Percentiles rank a stretch among this genome's conserved stretches.
Conservation (phyloP, 2,113 vertebrate genomes). For the Azemiops feae region DNA sequence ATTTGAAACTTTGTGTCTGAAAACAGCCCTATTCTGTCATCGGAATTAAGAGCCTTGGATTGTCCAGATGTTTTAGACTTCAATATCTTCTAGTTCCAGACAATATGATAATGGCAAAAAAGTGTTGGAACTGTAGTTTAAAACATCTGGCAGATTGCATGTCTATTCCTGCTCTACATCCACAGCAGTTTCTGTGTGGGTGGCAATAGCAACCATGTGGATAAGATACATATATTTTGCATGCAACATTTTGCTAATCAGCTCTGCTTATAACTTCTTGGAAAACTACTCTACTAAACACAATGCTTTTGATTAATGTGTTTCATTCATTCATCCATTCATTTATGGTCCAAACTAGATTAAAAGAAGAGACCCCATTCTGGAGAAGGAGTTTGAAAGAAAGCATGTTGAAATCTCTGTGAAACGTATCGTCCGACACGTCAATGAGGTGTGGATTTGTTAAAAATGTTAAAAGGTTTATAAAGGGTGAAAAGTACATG, state of each 20-base stretch:
- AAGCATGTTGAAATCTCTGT: slow-evolving; percentile 53
- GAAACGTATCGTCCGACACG: slow-evolving; percentile 63
- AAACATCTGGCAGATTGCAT: neutral
- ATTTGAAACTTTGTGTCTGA: neutral
- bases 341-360: slow-evolving; percentile 63
- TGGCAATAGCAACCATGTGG: neutral
- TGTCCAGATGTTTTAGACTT: neutral
- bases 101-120: neutral
- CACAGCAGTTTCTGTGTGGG: neutral
- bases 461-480: neutral
- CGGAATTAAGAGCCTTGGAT: neutral
- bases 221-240: neutral
- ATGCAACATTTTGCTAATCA: neutral
- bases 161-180: neutral
- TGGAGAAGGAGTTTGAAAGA: slow-evolving; percentile 69
- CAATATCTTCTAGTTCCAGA: neutral
- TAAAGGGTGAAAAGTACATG: neutral
- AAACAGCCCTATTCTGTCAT: neutral
- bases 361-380: slow-evolving; percentile 63
- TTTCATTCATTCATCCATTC: slow-evolving; percentile 32
- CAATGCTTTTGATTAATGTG: neutral
- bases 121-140: neutral
- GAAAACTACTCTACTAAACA: neutral
- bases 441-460: slow-evolving; percentile 72
- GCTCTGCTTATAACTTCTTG: neutral